Evolutionary conservation across 2,888 invertebrate genomes (phyloP).

Genomic region (Cacoxenus indagator): DNA sequence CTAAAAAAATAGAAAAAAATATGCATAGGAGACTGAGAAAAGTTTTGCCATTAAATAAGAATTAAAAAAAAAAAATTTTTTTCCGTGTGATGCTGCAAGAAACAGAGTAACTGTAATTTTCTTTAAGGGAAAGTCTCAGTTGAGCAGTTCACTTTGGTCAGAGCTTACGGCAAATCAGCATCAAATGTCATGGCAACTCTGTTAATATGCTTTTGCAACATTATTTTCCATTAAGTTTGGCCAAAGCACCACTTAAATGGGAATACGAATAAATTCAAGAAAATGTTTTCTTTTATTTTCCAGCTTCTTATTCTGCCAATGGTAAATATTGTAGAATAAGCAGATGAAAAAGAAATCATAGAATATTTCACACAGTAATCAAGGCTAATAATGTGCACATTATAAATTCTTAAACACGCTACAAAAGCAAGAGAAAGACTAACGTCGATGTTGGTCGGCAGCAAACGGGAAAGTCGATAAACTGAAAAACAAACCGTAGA

Average conservation of each 20-base stretch:
- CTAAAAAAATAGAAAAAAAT: too few relatives aligned
- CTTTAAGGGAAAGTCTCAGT: too few relatives aligned
- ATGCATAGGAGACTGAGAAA: too few relatives aligned
- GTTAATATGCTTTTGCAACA: not conserved
- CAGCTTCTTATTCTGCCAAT: not conserved
- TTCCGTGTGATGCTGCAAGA: too few relatives aligned
- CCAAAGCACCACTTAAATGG: not conserved
- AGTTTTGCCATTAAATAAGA: too few relatives aligned
- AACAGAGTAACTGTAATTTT: too few relatives aligned
- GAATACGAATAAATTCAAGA: too few relatives aligned
- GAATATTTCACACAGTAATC: not conserved
- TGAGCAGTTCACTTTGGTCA: not conserved
- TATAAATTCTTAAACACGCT: not conserved
- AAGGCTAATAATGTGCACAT: not conserved
- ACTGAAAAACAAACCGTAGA: not conserved
- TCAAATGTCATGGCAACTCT: not conserved
- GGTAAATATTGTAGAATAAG: not conserved
- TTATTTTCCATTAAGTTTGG: not conserved
- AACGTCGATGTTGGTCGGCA: too few relatives aligned
- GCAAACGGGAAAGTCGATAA: not conserved
- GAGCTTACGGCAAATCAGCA: not conserved
- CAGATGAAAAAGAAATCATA: not conserved
- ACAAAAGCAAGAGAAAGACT: not conserved
- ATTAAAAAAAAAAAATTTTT: too few relatives aligned
- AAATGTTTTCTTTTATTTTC: not conserved